Evolutionary conservation across 2,113 vertebrate genomes (phyloP).

Genomic region (Phalacrocorax pelagicus): DNA sequence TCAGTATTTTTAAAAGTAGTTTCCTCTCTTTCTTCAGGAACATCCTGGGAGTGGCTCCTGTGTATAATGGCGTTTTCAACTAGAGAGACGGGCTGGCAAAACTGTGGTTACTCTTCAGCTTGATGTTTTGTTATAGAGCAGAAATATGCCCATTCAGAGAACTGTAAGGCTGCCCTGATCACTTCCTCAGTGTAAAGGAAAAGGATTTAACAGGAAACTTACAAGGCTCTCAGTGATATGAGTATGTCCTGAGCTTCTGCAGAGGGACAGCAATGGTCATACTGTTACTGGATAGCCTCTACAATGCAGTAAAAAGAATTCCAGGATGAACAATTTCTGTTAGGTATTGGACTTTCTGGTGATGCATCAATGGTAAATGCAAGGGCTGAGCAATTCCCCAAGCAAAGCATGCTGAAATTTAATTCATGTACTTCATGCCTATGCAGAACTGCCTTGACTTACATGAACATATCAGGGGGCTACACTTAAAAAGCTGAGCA

Average conservation of each 20-base stretch:
- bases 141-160: background rate
- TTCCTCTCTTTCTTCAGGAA: conserved; percentile 43
- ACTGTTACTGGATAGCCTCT: background rate
- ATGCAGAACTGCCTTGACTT: background rate
- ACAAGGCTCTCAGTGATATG: accelerated
- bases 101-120: background rate
- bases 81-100: background rate
- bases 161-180: background rate
- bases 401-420: background rate
- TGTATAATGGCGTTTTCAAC: background rate
- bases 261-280: background rate
- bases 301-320: background rate
- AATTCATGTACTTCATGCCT: background rate
- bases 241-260: background rate
- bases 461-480: background rate
- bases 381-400: background rate
- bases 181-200: background rate
- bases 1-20: background rate
- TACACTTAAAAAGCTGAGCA: background rate
- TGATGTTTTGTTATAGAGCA: background rate
- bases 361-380: background rate
- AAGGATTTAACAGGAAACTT: background rate
- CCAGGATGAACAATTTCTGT: background rate
- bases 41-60: conserved; percentile 21
- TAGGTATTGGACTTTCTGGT: background rate